Evolutionary conservation across 2,113 vertebrate species (phyloP).

Genomic region (Apus apus): DNA sequence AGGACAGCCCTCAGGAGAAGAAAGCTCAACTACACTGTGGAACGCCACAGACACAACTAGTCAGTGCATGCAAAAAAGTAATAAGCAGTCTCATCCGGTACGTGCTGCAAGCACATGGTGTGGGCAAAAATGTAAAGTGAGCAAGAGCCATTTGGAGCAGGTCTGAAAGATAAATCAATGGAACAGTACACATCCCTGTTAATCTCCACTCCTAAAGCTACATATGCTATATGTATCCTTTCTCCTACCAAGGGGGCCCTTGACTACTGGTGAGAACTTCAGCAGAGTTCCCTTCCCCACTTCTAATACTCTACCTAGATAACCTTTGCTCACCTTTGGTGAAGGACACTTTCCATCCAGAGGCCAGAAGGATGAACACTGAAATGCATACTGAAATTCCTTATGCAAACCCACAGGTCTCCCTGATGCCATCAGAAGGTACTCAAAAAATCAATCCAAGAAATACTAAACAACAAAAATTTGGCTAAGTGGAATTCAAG

Average conservation of each 20-base stretch:
- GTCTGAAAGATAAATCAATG: neutral
- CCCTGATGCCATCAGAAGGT: neutral
- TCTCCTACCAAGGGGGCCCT: neutral
- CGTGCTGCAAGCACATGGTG: neutral
- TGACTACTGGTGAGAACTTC: neutral
- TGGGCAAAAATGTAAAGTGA: neutral
- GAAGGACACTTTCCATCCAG: neutral
- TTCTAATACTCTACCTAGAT: neutral
- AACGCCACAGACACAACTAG: neutral
- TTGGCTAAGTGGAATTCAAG: neutral
- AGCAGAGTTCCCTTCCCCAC: neutral
- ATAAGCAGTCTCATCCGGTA: neutral
- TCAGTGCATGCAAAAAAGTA: neutral
- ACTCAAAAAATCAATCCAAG: neutral
- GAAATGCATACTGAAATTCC: too few species aligned
- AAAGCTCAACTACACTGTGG: neutral
- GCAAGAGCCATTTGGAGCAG: rapidly evolving
- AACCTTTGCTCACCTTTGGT: neutral
- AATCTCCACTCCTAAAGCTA: neutral
- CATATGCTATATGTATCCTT: neutral
- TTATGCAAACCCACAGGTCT: neutral
- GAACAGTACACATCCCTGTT: neutral
- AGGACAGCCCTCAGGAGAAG: neutral
- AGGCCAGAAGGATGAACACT: neutral
- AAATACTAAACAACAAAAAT: neutral